phyloP scores from a whole-genome alignment of 2,113 vertebrate genomes.

The Rhineura floridana region DNA sequence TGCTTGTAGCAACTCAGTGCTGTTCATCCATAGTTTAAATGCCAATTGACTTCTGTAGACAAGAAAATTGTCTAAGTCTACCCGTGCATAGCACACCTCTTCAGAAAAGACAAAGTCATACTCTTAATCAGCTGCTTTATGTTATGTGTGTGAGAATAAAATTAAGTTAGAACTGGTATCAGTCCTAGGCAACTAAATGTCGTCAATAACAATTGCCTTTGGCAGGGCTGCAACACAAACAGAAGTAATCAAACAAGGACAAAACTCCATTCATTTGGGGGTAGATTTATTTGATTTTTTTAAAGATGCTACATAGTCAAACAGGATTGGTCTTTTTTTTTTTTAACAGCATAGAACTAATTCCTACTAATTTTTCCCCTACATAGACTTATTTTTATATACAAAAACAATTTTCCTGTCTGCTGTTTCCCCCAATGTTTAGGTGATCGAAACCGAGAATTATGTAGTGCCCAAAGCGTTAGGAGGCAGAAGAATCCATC shows the following conservation, averaged over 20 bases:
- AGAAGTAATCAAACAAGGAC: conserved; percentile 68
- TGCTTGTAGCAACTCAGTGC: background rate
- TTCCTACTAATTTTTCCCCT: conserved; percentile 80
- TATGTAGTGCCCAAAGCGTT: conserved; percentile 72
- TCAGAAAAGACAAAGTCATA: background rate
- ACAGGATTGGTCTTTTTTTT: conserved; percentile 87
- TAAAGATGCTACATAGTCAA: conserved; percentile 97
- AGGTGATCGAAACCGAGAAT: conserved; percentile 72
- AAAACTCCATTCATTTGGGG: conserved; percentile 76
- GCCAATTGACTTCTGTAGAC: background rate
- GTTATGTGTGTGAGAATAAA: background rate
- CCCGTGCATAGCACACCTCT: background rate
- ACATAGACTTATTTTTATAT: conserved; percentile 80
- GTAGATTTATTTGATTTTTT: conserved; percentile 85
- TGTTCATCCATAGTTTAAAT: background rate
- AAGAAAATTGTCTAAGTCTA: too few species aligned
- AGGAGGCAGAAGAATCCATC: conserved; percentile 64
- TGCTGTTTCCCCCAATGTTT: conserved; percentile 78
- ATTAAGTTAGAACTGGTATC: background rate
- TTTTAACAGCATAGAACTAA: conserved; percentile 83
- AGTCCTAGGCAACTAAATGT: background rate
- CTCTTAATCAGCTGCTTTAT: background rate
- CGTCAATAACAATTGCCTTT: background rate
- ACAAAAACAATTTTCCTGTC: conserved; percentile 82
- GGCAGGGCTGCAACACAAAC: background rate